Conservation (phyloP, 23 tunicate genomes). For the Oikopleura dioica region DNA sequence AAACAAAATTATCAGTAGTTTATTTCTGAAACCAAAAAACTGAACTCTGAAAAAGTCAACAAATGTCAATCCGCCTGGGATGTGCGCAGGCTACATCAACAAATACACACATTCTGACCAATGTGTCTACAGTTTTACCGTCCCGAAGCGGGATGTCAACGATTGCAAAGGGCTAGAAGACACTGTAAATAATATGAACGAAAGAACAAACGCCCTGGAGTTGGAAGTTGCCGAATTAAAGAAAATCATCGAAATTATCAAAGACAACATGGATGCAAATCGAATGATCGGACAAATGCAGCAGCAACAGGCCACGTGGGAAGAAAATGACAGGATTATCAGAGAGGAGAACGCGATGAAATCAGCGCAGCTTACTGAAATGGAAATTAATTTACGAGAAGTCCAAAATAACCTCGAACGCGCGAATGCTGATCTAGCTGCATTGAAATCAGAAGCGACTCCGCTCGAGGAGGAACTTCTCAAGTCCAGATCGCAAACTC, state of each 20-base stretch:
- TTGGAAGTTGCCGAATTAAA: conserved; percentile 20
- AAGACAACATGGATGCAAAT: conserved; percentile 23
- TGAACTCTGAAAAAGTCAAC: too few relatives aligned
- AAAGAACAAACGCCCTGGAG: conserved; percentile 20
- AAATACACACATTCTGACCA: conserved; percentile 80
- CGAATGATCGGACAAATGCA: conserved; percentile 17
- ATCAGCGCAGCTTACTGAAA: too few relatives aligned
- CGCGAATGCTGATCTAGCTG: too few relatives aligned
- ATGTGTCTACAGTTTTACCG: conserved; percentile 92
- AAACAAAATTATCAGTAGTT: too few relatives aligned
- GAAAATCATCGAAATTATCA: conserved; percentile 17
- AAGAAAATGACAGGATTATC: not conserved
- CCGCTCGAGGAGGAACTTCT: too few relatives aligned
- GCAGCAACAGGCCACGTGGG: not conserved
- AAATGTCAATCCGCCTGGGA: conserved; percentile 59
- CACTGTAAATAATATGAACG: conserved; percentile 22
- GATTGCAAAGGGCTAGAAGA: conserved; percentile 65
- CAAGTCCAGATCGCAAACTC: too few relatives aligned
- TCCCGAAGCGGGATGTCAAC: conserved; percentile 74
- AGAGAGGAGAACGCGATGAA: too few relatives aligned
- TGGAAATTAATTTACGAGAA: too few relatives aligned
- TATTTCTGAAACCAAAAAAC: too few relatives aligned
- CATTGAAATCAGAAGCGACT: too few relatives aligned
- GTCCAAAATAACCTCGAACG: too few relatives aligned
- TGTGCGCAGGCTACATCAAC: conserved; percentile 73